Percentiles rank a stretch among this genome's conserved stretches.
Conservation (phyloP, 1,140 invertebrate genomes). For the Drosophila sucinea region DNA sequence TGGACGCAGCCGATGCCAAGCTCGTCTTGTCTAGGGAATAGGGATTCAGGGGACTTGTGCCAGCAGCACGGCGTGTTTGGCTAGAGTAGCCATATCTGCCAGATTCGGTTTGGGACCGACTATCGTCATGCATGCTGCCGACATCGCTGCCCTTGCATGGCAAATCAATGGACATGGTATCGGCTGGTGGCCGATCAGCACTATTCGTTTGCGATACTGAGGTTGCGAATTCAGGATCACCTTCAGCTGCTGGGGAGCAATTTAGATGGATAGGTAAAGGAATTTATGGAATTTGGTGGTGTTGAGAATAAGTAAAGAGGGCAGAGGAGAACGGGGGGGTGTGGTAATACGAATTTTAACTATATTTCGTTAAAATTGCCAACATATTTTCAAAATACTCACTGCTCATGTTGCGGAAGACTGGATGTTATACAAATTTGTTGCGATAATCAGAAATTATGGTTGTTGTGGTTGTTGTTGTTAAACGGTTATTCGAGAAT, state of each 20-base stretch:
- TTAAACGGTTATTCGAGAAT: background rate
- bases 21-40: conserved; percentile 47
- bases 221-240: background rate
- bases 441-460: background rate
- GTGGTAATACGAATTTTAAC: background rate
- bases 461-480: no score
- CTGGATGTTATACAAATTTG: conserved; percentile 24
- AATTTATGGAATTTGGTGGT: background rate
- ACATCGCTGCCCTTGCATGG: conserved; percentile 34
- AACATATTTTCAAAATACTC: conserved; percentile 49
- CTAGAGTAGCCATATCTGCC: conserved; percentile 32
- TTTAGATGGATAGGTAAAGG: conserved; percentile 10
- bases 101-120: conserved; percentile 10
- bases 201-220: background rate
- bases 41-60: conserved; percentile 35
- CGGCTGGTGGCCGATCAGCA: background rate
- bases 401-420: conserved; percentile 76
- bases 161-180: conserved; percentile 17
- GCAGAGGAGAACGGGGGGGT: no score
- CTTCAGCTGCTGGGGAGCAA: conserved; percentile 2
- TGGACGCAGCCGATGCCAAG: background rate
- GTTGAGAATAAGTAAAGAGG: background rate
- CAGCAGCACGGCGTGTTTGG: conserved; percentile 41
- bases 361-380: background rate
- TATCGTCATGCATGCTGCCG: conserved; percentile 35